Evolutionary conservation across 2,888 invertebrate species (phyloP), one percentile per base, ranked within the genome.

Genomic region (Pocota personata): DNA sequence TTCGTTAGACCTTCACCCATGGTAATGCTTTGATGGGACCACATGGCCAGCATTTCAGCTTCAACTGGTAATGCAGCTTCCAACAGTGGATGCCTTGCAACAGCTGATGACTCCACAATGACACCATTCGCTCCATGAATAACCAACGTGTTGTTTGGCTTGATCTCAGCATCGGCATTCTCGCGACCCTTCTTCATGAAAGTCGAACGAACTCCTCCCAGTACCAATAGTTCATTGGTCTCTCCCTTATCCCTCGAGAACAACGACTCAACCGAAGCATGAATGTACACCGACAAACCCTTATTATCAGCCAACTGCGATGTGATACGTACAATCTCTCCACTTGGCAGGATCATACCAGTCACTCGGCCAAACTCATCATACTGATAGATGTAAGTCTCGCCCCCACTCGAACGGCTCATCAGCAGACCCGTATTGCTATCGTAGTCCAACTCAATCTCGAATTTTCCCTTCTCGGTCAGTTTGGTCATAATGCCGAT

Each of bases 381-480:
- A 90, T 98, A 98, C 90, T 97, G 96, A 92, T 98, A 98, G 89
- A 98, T 96, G 88, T 96, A 97, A 0, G 97, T 97, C 90, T 97
- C 97, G 21, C 96, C 96, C 87, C 96, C 96, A 90, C 97, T 96
- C 66, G 97, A 96, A 89, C 96, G 94, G 89, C 97, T 97, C 88
- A 96, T 96, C 27, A 99, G 93, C 82, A 99, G 94, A 16, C 98
- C 98, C 10, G 96, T 96, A 88, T 96, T 96, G 88, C 97, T 96
- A 91, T 98, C 97, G 90, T 98, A 99, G 90, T 97, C 97, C 90
- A 98, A 93, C 91, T 97, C 96, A 82, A 97, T 96, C 91, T 97
- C 97, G 27, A 97, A 95, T 88, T 97, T 95, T 77, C 98, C 98
- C 90, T 97, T 97, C 90, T 98, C 97, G 19, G 96, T 95, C 89